A percentile compares a stretch with the other conserved stretches of the same genome.
Conservation (phyloP, 2,113 vertebrate genomes). For the Heterocephalus glaber region DNA sequence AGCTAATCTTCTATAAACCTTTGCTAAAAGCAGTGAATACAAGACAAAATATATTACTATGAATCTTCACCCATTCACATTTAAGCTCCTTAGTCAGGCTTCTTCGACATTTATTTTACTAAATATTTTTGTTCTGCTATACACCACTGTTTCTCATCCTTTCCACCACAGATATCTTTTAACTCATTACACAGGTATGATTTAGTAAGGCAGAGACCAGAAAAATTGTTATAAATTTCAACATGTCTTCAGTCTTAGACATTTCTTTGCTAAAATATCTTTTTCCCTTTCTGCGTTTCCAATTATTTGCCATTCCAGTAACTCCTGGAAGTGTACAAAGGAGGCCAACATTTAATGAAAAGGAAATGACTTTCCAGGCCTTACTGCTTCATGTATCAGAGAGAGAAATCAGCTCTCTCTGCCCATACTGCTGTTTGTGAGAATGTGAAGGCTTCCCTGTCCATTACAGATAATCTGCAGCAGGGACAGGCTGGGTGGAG, state of each 20-base stretch:
- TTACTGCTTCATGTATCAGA: neutral
- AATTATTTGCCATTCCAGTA: neutral
- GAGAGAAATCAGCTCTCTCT: neutral
- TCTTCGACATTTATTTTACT: neutral
- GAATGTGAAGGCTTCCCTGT: neutral
- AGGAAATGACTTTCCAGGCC: neutral
- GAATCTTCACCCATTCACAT: neutral
- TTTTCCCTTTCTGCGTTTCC: neutral
- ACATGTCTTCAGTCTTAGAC: neutral
- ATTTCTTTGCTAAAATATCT: neutral
- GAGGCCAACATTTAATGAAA: neutral
- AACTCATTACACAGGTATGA: neutral
- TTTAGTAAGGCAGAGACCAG: neutral
- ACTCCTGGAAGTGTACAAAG: neutral
- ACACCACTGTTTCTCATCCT: neutral
- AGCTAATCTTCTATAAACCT: neutral
- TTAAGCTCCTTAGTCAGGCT: neutral
- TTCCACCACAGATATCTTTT: neutral
- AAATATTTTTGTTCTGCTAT: neutral
- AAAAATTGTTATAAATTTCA: neutral
- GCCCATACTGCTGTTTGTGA: fast-evolving
- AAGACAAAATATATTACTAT: neutral
- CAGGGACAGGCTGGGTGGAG: too few relatives aligned
- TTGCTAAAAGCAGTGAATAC: neutral
- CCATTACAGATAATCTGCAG: neutral